Evolutionary conservation across 2,888 invertebrate species (phyloP), one percentile per base, ranked within the genome.

Genomic region (Ectemnius cavifrons): DNA sequence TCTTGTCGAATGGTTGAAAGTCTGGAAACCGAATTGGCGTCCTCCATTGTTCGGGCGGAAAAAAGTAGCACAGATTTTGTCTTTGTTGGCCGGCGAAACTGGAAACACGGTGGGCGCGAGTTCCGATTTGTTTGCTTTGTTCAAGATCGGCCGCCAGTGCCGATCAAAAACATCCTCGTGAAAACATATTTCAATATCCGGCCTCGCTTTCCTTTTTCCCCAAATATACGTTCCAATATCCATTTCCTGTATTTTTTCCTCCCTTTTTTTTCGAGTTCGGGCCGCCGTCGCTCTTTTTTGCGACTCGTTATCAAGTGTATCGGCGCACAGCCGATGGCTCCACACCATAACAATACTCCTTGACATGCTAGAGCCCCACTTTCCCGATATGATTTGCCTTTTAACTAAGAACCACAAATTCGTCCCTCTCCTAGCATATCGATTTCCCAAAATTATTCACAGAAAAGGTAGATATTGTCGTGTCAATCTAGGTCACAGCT

Each of bases 151-250:
- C 59, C 73, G 70, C 73, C 52, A 13, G 52, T 11, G 72, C 72
- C 73, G 82, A 79, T 80, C 73, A 76, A 85, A 84, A 86, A 85
- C 82, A 81, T 82, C 82, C 79, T 73, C 72, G 76, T 67, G 76
- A 76, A 83, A 87, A 86, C 85, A 85, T 85, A 86, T 87, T 87
- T 86, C 86, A 86, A 87, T 87, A 87, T 87, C 86, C 85, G 83
- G 79, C 79, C 81, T 79, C n/a, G 84, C 84, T 84, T 85, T 86
- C 75, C 77, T 81, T 78, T 77, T 77, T 79, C 80, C 69, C 75
- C 75, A 79, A 84, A 84, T 79, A 81, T 73, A 71, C 80, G 82
- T 81, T 86, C 82, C 87, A 83, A 86, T 87, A 86, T 87, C 86
- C 85, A 86, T 86, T 86, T 86, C 79, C 82, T 78, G 74, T 71